phyloP scores from a whole-genome alignment of 2,797 vertebrate species.

The Gadopsis bispinosus region DNA sequence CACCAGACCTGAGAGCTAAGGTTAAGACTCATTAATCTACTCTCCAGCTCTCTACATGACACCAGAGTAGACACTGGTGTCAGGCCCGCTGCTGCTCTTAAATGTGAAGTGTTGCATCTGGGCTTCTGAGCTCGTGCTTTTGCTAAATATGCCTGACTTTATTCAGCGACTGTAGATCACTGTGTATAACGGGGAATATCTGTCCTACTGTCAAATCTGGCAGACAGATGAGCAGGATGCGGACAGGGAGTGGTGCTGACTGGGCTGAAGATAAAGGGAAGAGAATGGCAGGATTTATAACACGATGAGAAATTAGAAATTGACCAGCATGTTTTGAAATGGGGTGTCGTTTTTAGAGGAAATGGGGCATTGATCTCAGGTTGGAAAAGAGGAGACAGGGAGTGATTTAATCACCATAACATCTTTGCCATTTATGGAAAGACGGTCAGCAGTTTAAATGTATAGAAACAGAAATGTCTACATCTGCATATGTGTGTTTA shows the following conservation, averaged over 20 bases:
- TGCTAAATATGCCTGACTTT: slow-evolving; percentile 40
- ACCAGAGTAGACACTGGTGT: slow-evolving; percentile 27
- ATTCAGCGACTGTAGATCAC: slow-evolving; percentile 63
- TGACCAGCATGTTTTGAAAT: slow-evolving; percentile 61
- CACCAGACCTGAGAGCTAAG: slow-evolving; percentile 18
- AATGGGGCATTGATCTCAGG: slow-evolving; percentile 56
- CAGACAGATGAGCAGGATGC: slow-evolving; percentile 69
- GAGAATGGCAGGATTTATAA: slow-evolving; percentile 65
- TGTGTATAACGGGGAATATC: slow-evolving; percentile 61
- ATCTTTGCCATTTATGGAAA: slow-evolving; percentile 9
- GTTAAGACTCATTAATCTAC: slow-evolving; percentile 47
- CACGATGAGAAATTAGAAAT: slow-evolving; percentile 62
- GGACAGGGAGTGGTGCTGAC: slow-evolving; percentile 61
- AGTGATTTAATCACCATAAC: slow-evolving; percentile 31
- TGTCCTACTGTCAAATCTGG: slow-evolving; percentile 59
- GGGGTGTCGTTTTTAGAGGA: slow-evolving; percentile 52
- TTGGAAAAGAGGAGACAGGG: slow-evolving; percentile 19
- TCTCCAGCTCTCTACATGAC: slow-evolving; percentile 29
- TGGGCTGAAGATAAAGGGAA: slow-evolving; percentile 58
- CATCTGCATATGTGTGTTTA: slow-evolving; percentile 36
- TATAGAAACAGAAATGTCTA: slow-evolving; percentile 48
- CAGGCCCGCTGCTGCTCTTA: slow-evolving; percentile 9
- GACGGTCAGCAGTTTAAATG: slow-evolving; percentile 11
- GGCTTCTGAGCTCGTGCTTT: slow-evolving; percentile 33
- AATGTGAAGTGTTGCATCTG: slow-evolving; percentile 32